These are phyloP conservation scores for Rutilus rutilus DNA, from an alignment of 2,113 vertebrate genomes.

Conservation along the genomic window DNA sequence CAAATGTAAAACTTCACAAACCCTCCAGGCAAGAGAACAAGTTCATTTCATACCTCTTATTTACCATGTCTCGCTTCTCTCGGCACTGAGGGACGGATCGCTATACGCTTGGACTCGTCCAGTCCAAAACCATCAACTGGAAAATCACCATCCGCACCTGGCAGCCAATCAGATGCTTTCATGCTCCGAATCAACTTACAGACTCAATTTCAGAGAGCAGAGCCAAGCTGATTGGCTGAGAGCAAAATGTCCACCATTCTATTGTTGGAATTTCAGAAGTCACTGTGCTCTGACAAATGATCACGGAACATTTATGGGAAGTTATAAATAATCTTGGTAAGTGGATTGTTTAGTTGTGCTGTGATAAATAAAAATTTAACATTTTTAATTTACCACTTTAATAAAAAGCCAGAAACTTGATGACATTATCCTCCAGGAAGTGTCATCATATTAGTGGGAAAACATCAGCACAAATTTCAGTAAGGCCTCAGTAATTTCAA, in stretches of 20 bases:
- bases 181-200: background rate
- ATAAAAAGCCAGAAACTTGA: too few relatives aligned
- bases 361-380: background rate
- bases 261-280: background rate
- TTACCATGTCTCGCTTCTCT: background rate
- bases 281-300: background rate
- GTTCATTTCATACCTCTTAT: background rate
- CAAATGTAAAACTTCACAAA: background rate
- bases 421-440: too few relatives aligned
- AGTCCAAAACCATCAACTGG: background rate
- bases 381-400: too few relatives aligned
- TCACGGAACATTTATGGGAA: background rate
- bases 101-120: background rate
- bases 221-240: background rate
- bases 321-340: background rate
- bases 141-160: background rate
- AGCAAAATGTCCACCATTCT: background rate
- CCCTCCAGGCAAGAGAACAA: slow-evolving; percentile 2
- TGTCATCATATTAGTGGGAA: too few relatives aligned
- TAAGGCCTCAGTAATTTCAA: too few relatives aligned
- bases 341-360: background rate
- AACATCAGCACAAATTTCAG: too few relatives aligned
- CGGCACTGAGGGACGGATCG: background rate
- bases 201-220: background rate
- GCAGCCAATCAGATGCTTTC: background rate